A percentile compares a stretch with the other conserved stretches of the same genome.
Evolutionary conservation across 2,888 invertebrate species (phyloP).

Genomic region (Calliopum simillimum): DNA sequence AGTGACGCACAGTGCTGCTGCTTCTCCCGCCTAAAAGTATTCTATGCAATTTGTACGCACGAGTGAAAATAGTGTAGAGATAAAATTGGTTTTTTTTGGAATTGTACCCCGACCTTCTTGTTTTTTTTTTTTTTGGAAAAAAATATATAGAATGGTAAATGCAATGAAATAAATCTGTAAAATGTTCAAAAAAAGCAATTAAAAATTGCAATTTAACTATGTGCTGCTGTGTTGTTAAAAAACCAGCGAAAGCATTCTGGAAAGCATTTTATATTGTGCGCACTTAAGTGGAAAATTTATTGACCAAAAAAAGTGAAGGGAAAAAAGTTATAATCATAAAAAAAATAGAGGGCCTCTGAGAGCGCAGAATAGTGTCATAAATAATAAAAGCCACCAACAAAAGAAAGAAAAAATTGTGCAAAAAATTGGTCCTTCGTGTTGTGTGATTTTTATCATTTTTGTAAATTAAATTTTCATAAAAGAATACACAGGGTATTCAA

Average conservation of each 20-base stretch:
- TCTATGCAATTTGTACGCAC: conserved; percentile 3
- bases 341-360: conserved; percentile 7
- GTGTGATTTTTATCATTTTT: conserved; percentile 18
- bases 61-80: conserved; percentile 30
- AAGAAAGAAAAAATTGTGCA: not conserved
- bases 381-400: conserved; percentile 37
- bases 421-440: conserved; percentile 8
- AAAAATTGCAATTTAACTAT: not conserved
- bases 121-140: too few species aligned
- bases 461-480: not conserved
- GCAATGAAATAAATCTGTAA: not conserved
- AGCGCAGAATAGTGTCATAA: conserved; percentile 16
- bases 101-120: not conserved
- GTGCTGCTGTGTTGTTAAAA: not conserved
- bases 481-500: not conserved
- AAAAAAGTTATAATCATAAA: not conserved
- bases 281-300: conserved; percentile 26
- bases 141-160: too few species aligned
- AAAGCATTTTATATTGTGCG: conserved; percentile 18
- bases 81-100: conserved; percentile 5
- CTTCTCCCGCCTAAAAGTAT: conserved; percentile 34
- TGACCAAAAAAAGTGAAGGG: conserved; percentile 1
- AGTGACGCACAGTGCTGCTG: not conserved
- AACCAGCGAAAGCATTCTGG: conserved; percentile 11
- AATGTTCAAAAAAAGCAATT: not conserved